Evolutionary conservation across 1,140 invertebrate genomes (phyloP).

Genomic region (Drosophila varians): DNA sequence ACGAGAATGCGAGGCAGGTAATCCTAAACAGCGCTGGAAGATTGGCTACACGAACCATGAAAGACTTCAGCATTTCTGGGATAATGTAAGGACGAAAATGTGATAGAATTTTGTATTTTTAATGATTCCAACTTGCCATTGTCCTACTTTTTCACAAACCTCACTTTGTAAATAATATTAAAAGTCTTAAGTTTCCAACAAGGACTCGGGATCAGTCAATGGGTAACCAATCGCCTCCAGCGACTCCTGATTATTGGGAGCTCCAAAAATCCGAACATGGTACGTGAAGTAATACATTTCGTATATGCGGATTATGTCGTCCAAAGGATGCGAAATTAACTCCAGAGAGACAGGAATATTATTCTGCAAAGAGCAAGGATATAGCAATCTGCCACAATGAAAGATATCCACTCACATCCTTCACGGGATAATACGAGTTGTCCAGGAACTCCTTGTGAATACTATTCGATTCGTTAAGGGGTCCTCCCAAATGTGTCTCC

Average conservation of each 20-base stretch:
- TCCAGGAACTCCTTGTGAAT: slow-evolving; percentile 44
- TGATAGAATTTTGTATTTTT: not conserved
- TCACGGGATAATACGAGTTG: slow-evolving; percentile 39
- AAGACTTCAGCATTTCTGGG: slow-evolving; percentile 52
- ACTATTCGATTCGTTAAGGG: slow-evolving; percentile 28
- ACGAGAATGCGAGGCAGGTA: slow-evolving; percentile 42
- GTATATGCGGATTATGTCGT: slow-evolving; percentile 21
- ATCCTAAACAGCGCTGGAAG: slow-evolving; percentile 58
- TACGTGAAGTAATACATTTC: slow-evolving; percentile 50
- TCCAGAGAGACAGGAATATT: slow-evolving; percentile 31
- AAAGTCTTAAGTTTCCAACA: not conserved
- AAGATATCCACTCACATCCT: slow-evolving; percentile 35
- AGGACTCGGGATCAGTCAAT: not conserved
- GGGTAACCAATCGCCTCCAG: not conserved
- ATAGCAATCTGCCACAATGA: no score
- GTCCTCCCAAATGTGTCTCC: slow-evolving; percentile 17
- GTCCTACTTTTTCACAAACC: not conserved
- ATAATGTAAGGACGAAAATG: slow-evolving; percentile 10
- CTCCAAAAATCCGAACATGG: slow-evolving; percentile 49
- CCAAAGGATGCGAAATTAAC: slow-evolving; percentile 30
- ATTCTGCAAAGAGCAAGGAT: slow-evolving; percentile 14
- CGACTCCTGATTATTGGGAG: not conserved
- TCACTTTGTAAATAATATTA: not conserved
- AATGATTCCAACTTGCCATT: not conserved
- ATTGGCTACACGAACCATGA: slow-evolving; percentile 66